Evolutionary conservation across 2,113 vertebrate genomes (phyloP), one percentile per base, ranked within the genome.

Genomic region (Caracal caracal): DNA sequence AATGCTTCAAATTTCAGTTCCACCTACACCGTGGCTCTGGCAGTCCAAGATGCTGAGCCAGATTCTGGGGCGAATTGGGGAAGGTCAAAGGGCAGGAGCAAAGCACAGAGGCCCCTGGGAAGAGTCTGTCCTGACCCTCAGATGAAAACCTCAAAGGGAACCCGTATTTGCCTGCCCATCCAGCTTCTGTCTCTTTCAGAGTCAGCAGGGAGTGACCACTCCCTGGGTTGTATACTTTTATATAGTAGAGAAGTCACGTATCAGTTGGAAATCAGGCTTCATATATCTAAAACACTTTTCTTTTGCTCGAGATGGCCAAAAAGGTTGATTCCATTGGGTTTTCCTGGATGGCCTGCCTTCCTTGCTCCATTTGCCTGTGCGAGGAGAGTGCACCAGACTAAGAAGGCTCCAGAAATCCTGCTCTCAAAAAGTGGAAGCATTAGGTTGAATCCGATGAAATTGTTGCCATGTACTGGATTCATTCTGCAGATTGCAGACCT

Each of bases 1-100:
- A 76, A 17, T 16, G 16, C 56, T 87, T 10, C 63, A 35, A 30
- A 94, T 94, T 96, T 92, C 76, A 96, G 24, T 88, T 90, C 71
- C 6, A 17, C 26, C 87, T 68, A 12, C 40, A 80, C 33, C 5
- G 71, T 90, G 53, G 79, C 80, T 92, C 90, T 59, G 75, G 49
- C 49, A 83, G 68, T 61, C 10, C 33, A 79, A 75, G 87, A 76
- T 47, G 40, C 66, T 94, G 78, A 94, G 76, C 16, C 24, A 95
- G 92, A 82, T 37, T 20, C 85, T 70, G 33, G 71, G 53, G 66
- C 11, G n/a, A 79, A 84, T 40, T 90, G 71, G 17, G 81, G 91
- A 88, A 79, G 78, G 53, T 75, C 30, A 63, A 53, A 82, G 59
- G 84, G 82, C 80, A 92, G 93, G 80, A 75, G 76, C 4, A 10